These are phyloP conservation scores for Ophonus ardosiacus DNA, from an alignment of 2,888 invertebrate species.

Conservation along the genomic window DNA sequence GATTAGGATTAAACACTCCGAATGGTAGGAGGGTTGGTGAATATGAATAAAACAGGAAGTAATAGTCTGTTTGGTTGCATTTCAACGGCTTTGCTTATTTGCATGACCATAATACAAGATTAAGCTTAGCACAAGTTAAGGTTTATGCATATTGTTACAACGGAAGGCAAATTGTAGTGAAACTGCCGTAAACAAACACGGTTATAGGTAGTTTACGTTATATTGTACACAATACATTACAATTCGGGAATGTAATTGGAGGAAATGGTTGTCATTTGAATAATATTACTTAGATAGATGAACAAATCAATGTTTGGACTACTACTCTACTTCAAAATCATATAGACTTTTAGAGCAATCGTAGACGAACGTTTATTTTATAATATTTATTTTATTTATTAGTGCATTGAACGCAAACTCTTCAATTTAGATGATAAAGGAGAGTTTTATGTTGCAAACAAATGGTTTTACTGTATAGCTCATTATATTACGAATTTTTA, in stretches of 20 bases:
- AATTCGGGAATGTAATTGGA: not conserved
- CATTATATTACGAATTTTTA: too few relatives aligned
- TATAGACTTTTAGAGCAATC: too few relatives aligned
- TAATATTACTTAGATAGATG: not conserved
- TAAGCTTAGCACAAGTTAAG: conserved; percentile 42
- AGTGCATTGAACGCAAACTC: too few relatives aligned
- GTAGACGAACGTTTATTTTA: too few relatives aligned
- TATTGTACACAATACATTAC: not conserved
- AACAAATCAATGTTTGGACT: too few relatives aligned
- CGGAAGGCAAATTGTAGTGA: conserved; percentile 27
- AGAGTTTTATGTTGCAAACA: too few relatives aligned
- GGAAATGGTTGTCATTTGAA: not conserved
- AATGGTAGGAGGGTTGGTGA: not conserved
- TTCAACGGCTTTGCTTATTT: conserved; percentile 38
- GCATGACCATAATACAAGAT: conserved; percentile 50
- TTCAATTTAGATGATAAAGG: too few relatives aligned
- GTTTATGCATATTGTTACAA: conserved; percentile 42
- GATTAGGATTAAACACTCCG: conserved; percentile 14
- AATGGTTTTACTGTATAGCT: too few relatives aligned
- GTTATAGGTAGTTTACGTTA: not conserved
- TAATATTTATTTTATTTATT: too few relatives aligned
- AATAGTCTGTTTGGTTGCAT: conserved; percentile 48
- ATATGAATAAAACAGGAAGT: conserved; percentile 48
- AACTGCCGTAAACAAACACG: conserved; percentile 30
- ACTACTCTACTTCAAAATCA: too few relatives aligned